phyloP scores from a whole-genome alignment of 2,888 invertebrate genomes.

The Cryptocephalus primarius region DNA sequence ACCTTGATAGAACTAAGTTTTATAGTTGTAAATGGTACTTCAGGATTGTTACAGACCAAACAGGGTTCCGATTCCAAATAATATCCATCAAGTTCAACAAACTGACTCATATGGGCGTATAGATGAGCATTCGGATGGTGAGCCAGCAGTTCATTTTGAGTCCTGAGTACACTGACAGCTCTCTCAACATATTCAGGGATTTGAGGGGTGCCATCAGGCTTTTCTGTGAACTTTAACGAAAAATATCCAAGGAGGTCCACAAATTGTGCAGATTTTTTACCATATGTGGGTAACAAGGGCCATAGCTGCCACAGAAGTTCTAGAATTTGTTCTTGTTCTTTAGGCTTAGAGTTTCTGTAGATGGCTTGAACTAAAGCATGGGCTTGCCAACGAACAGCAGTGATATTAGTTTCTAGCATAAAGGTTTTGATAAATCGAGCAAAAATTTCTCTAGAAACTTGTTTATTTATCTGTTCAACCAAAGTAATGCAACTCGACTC shows the following conservation, averaged over 20 bases:
- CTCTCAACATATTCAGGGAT: constrained; percentile 69
- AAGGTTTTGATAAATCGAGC: constrained; percentile 78
- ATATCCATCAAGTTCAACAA: constrained; percentile 91
- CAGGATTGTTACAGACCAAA: constrained; percentile 95
- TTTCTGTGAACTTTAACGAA: constrained; percentile 75
- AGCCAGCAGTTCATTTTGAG: constrained; percentile 80
- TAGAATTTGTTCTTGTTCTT: constrained; percentile 69
- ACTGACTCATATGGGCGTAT: constrained; percentile 85
- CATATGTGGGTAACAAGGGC: constrained; percentile 82
- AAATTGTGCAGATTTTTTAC: constrained; percentile 91
- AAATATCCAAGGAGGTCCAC: constrained; percentile 94
- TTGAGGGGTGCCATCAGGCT: constrained; percentile 40
- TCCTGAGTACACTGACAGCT: constrained; percentile 72
- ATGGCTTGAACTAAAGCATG: constrained; percentile 77
- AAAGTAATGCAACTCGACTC: constrained; percentile 55
- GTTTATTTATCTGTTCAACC: constrained; percentile 59
- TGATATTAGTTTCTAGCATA: constrained; percentile 85
- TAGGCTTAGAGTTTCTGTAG: constrained; percentile 68
- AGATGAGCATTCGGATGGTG: constrained; percentile 91
- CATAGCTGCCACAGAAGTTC: constrained; percentile 85
- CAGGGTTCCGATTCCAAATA: constrained; percentile 96
- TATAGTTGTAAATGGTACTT: constrained; percentile 81
- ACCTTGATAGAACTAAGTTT: constrained; percentile 89
- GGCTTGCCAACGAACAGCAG: constrained; percentile 90
- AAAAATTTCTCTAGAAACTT: constrained; percentile 52